Base-by-base conservation (phyloP, 2,113 vertebrate genomes). In the Leptodactylus fuscus region DNA sequence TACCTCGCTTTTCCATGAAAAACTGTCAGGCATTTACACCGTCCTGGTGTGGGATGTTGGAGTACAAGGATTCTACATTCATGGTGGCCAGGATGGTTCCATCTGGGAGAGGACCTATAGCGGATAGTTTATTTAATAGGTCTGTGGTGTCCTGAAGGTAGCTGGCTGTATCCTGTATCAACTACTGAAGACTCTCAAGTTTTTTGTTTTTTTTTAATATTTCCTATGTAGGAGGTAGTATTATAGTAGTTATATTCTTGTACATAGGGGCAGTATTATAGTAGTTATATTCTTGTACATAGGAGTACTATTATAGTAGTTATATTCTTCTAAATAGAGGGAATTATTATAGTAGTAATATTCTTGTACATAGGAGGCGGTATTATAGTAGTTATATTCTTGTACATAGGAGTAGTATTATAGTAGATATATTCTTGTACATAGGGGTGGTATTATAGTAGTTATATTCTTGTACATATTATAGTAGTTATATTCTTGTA, bases 161-260 rank as follows among this genome's bases (percentile, higher is more conserved):
- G n/a, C n/a, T n/a, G n/a, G n/a, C n/a, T n/a, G n/a, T n/a, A n/a
- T n/a, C n/a, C n/a, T n/a, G n/a, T n/a, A n/a, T n/a, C n/a, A n/a
- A n/a, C n/a, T n/a, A n/a, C n/a, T n/a, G n/a, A n/a, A n/a, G n/a
- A n/a, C n/a, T n/a, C n/a, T n/a, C n/a, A n/a, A n/a, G n/a, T n/a
- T n/a, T n/a, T n/a, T n/a, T n/a, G n/a, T n/a, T n/a, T n/a, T n/a
- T n/a, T n/a, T n/a, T n/a, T n/a, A n/a, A n/a, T n/a, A n/a, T n/a
- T n/a, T n/a, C n/a, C n/a, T 60, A 60, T 3, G 27, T 60, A 27
- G n/a, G 8, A 6, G n/a, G n/a, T n/a, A 60, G 55, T 60, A 60
- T 60, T 60, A 60, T 60, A 60, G 55, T 60, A 24, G 55, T 60
- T 60, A 60, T 60, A 60, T 60, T 60, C 55, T 27, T 60, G n/a